phyloP scores from a whole-genome alignment of 2,888 invertebrate genomes.

The Nipponacmea schrenckii region DNA sequence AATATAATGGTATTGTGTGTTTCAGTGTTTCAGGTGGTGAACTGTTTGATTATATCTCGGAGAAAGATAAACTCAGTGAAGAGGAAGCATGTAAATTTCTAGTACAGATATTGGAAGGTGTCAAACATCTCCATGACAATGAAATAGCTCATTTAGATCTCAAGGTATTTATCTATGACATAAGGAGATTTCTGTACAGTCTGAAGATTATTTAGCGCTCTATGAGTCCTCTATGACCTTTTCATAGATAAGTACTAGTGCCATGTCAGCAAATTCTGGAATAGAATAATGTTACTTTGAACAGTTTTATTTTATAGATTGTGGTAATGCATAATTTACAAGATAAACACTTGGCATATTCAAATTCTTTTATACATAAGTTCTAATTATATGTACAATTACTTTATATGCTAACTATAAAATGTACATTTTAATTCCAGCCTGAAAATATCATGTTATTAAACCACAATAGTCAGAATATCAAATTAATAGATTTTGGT shows the following conservation, averaged over 20 bases:
- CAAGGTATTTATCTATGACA: slow-evolving; percentile 69
- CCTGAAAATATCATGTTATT: slow-evolving; percentile 77
- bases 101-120: slow-evolving; percentile 74
- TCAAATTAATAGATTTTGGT: slow-evolving; percentile 78
- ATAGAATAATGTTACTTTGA: too few relatives aligned
- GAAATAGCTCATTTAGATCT: slow-evolving; percentile 77
- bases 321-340: too few relatives aligned
- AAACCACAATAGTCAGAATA: slow-evolving; percentile 69
- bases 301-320: too few relatives aligned
- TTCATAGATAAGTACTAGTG: too few relatives aligned
- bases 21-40: slow-evolving; percentile 76
- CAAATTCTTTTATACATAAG: too few relatives aligned
- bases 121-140: slow-evolving; percentile 74
- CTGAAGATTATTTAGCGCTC: background rate
- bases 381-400: too few relatives aligned
- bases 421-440: slow-evolving; percentile 56
- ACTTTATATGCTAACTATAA: too few relatives aligned
- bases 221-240: too few relatives aligned
- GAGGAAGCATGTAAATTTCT: slow-evolving; percentile 75
- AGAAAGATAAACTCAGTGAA: slow-evolving; percentile 72
- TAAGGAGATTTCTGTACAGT: slow-evolving; percentile 1
- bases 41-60: slow-evolving; percentile 74
- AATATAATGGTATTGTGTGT: slow-evolving; percentile 17
- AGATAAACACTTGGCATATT: too few relatives aligned
- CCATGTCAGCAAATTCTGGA: too few relatives aligned